Conservation (phyloP, 2,113 vertebrate genomes). For the Datnioides undecimradiatus region DNA sequence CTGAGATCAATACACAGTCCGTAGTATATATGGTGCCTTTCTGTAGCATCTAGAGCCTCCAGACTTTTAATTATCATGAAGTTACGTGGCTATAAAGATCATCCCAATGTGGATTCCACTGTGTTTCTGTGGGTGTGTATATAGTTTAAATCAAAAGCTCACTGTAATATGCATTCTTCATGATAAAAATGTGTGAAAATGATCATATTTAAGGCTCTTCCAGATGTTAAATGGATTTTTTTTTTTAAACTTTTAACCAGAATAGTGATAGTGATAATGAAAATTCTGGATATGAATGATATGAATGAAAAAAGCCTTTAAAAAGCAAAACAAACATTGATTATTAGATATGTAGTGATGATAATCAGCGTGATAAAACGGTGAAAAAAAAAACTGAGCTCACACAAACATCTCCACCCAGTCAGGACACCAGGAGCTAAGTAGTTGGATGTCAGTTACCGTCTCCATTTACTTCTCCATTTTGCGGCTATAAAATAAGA, state of each 20-base stretch:
- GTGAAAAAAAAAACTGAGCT: conserved; percentile 7
- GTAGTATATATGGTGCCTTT: conserved; percentile 12
- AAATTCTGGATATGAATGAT: neutral
- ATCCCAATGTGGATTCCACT: neutral
- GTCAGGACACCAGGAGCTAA: conserved; percentile 57
- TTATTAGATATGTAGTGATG: conserved; percentile 4
- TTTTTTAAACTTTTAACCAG: neutral
- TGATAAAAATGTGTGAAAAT: neutral
- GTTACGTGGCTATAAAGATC: conserved; percentile 22
- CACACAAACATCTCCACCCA: conserved; percentile 63
- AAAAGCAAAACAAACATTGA: conserved; percentile 1
- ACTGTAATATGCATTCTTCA: neutral
- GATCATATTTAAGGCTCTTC: neutral
- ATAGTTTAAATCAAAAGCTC: neutral
- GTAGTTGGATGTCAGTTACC: conserved; percentile 68
- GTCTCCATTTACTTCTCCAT: conserved; percentile 75
- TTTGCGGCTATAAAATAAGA: conserved; percentile 82
- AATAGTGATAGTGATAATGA: neutral
- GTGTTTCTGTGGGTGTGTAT: neutral
- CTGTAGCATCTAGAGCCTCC: conserved; percentile 1
- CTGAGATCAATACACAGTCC: conserved; percentile 49
- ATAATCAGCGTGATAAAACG: conserved; percentile 19
- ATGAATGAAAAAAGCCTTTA: neutral
- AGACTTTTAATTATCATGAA: conserved; percentile 46
- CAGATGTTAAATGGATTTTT: neutral